Evolutionary conservation across 2,113 vertebrate genomes (phyloP), one percentile per base, ranked within the genome.

Genomic region (Paedocypris sp.): DNA sequence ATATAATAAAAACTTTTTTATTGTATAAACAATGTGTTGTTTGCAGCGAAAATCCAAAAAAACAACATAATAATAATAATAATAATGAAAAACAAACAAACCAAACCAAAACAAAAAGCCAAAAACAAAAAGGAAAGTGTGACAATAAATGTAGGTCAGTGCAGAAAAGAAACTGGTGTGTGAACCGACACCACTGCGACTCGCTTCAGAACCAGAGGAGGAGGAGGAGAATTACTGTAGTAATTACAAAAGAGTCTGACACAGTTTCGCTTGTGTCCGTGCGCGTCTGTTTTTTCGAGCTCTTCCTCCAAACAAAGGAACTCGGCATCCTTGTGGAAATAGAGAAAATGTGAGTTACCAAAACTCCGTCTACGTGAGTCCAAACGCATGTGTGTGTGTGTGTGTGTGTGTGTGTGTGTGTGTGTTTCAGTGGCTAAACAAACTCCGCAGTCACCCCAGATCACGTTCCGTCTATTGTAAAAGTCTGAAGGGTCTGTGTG

Each of bases 211-310:
- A n/a, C n/a, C n/a, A n/a, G 18, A 53, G 68, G 59, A 59, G 28
- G 62, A 23, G 52, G 6, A 19, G 20, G 46, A 53, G 46, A 51
- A 46, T 74, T 71, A 78, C 64, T 69, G 73, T 69, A 62, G 62
- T 62, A 68, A 62, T 80, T 77, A 81, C 80, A 79, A 77, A 25
- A 48, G 69, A 39, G 75, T 75, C 66, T 73, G 67, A 78, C 73
- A 75, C 69, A 72, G 68, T 76, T 66, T 61, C 59, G 73, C 50
- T 59, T 72, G 62, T 66, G 5, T 66, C 52, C 58, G 38, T 18
- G 29, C 26, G 16, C 43, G 25, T 57, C 53, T 18, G 9, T 62
- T 41, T 29, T 51, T 61, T 33, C n/a, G n/a, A n/a, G n/a, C n/a
- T n/a, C n/a, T n/a, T n/a, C n/a, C n/a, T n/a, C 10, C n/a, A 35